These are phyloP conservation scores for Perognathus longimembris DNA, from an alignment of 2,113 vertebrate genomes.

Conservation along the genomic window DNA sequence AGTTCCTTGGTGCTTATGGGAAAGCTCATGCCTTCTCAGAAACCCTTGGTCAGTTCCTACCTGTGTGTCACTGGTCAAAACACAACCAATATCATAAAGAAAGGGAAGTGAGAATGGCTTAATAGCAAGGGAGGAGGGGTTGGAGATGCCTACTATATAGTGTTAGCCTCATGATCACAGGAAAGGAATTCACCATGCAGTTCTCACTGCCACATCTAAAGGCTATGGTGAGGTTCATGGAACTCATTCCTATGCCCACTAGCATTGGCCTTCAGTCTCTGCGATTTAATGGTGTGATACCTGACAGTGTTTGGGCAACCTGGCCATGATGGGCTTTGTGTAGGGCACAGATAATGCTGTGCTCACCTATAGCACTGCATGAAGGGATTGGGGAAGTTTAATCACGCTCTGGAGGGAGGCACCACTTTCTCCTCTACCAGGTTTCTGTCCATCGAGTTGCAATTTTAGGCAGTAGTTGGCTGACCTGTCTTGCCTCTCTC, in stretches of 20 bases:
- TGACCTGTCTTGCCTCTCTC: constrained; percentile 78
- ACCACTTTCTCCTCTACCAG: background rate
- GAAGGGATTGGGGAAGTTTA: background rate
- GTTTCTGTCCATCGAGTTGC: constrained; percentile 56
- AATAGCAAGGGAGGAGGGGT: background rate
- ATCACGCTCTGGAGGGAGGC: constrained; percentile 12
- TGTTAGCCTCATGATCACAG: background rate
- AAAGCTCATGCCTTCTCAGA: constrained; percentile 2
- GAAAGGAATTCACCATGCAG: background rate
- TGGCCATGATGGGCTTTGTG: too few species aligned
- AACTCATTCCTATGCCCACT: background rate
- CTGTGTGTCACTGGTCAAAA: background rate
- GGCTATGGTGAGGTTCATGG: background rate
- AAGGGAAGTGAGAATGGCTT: background rate
- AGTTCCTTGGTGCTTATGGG: background rate
- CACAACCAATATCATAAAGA: background rate
- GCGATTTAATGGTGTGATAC: background rate
- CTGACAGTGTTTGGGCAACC: background rate
- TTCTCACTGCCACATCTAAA: background rate
- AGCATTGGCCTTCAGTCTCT: accelerated
- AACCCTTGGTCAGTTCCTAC: background rate
- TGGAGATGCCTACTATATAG: background rate
- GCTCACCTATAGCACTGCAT: background rate
- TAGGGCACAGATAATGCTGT: background rate
- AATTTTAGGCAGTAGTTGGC: constrained; percentile 73